Base-by-base conservation (phyloP, 2,797 vertebrate species). In the Acipenser transmontanus region DNA sequence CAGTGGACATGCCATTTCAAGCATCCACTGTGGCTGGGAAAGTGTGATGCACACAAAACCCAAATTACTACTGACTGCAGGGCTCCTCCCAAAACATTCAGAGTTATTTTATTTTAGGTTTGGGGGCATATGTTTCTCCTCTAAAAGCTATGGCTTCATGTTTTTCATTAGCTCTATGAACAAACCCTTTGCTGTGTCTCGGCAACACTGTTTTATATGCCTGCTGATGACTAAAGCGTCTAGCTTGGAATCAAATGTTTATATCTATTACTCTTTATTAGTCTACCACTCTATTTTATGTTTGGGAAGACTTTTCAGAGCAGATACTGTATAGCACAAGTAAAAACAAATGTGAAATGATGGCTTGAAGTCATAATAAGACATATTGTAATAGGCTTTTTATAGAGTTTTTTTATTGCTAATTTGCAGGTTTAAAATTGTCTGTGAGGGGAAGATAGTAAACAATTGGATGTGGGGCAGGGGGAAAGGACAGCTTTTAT, bases 121-220 rank as follows among this genome's bases (percentile, higher is more conserved):
- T 47, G 10, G 47, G 51, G 54, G 11, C 68, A 66, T 49, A 34
- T 57, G 56, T 56, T 69, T 20, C 50, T 59, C 51, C 13, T 52
- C 51, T 59, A 20, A 62, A 51, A 62, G 17, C 50, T 34, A 34
- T 64, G 12, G 61, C 49, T 59, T 64, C 62, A 67, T 72, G 68
- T 54, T 57, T 72, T 72, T 66, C 50, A 69, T 72, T 64, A 72
- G 61, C 68, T 52, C 47, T 63, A 47, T 61, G 63, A 64, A 47
- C 20, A 57, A 34, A 59, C 11, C 54, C 10, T 72, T 14, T 9
- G 62, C 12, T 10, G 47, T 52, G 56, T 61, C 52, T 57, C 64
- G 61, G 61, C 62, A 11, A 9, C 57, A 51, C 64, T 61, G 47
- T 65, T 66, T 59, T 66, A 66, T 66, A 47, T 66, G 65, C 56